These are phyloP conservation scores for Venusia cambrica DNA, from an alignment of 2,888 invertebrate genomes.

Conservation along the genomic window DNA sequence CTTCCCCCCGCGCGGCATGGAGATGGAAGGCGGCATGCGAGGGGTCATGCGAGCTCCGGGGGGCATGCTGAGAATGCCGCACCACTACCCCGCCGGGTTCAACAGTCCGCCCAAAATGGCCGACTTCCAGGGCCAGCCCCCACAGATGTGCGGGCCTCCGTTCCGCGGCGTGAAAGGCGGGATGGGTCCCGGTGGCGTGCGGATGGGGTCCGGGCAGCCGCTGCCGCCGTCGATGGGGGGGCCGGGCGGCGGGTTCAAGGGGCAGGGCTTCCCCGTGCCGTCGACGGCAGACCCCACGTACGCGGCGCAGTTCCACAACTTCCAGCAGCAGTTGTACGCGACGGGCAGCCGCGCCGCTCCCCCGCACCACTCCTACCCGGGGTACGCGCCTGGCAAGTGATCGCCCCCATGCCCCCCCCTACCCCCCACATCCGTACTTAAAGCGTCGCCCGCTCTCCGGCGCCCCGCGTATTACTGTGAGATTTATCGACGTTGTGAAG, in stretches of 20 bases:
- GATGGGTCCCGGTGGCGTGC: conserved; percentile 55
- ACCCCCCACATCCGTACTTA: conserved; percentile 27
- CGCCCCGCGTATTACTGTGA: conserved; percentile 51
- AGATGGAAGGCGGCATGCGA: conserved; percentile 75
- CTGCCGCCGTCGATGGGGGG: conserved; percentile 90
- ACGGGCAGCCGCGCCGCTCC: conserved; percentile 80
- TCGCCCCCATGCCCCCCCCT: conserved; percentile 36
- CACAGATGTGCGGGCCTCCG: conserved; percentile 56
- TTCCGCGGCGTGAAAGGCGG: conserved; percentile 67
- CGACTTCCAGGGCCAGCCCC: conserved; percentile 54
- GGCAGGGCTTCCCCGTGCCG: conserved; percentile 90
- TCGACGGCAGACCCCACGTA: conserved; percentile 94
- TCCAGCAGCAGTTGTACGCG: conserved; percentile 96
- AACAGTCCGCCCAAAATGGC: conserved; percentile 71
- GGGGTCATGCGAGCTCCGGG: conserved; percentile 67
- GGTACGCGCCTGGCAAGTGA: conserved; percentile 76
- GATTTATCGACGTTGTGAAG: conserved; percentile 50
- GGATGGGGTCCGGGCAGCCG: conserved; percentile 83
- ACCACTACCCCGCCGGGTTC: conserved; percentile 72
- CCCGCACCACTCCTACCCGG: conserved; percentile 70
- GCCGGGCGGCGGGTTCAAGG: conserved; percentile 85
- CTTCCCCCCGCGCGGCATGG: conserved; percentile 83
- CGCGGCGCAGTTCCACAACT: conserved; percentile 97
- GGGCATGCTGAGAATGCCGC: conserved; percentile 70
- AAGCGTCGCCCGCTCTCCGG: too few relatives aligned